phyloP scores from a whole-genome alignment of 2,888 invertebrate genomes.

The Thera obeliscata region DNA sequence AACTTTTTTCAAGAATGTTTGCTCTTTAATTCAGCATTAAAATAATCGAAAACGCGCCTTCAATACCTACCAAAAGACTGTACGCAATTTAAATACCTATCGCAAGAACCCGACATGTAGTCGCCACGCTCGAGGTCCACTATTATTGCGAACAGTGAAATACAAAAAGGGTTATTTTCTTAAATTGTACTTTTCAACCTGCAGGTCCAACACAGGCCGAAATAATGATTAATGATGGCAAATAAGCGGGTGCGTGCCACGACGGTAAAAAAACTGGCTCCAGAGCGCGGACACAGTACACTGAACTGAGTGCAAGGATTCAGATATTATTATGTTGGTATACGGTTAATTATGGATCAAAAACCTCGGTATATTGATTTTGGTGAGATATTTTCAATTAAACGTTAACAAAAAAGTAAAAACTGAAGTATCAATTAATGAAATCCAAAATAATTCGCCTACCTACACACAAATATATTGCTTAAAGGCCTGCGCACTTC shows the following conservation, averaged over 20 bases:
- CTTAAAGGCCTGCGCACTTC: too few relatives aligned
- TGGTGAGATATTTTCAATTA: slow-evolving; percentile 7
- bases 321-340: slow-evolving; percentile 32
- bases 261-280: slow-evolving; percentile 66
- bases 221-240: slow-evolving; percentile 85
- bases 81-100: slow-evolving; percentile 11
- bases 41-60: too few relatives aligned
- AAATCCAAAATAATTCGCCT: neutral
- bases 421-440: neutral
- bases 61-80: neutral
- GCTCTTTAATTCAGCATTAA: too few relatives aligned
- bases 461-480: too few relatives aligned
- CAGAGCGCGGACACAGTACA: slow-evolving; percentile 62
- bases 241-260: slow-evolving; percentile 81
- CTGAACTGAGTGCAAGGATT: slow-evolving; percentile 55
- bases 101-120: slow-evolving; percentile 7
- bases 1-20: too few relatives aligned
- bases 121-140: slow-evolving; percentile 16
- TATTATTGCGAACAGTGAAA: slow-evolving; percentile 26
- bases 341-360: slow-evolving; percentile 31
- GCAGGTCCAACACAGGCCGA: slow-evolving; percentile 71
- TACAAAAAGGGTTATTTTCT: slow-evolving; percentile 69
- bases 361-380: neutral
- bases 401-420: slow-evolving; percentile 22
- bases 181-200: slow-evolving; percentile 56